Evolutionary conservation across 2,888 invertebrate genomes (phyloP).

Genomic region (Blomia tropicalis): DNA sequence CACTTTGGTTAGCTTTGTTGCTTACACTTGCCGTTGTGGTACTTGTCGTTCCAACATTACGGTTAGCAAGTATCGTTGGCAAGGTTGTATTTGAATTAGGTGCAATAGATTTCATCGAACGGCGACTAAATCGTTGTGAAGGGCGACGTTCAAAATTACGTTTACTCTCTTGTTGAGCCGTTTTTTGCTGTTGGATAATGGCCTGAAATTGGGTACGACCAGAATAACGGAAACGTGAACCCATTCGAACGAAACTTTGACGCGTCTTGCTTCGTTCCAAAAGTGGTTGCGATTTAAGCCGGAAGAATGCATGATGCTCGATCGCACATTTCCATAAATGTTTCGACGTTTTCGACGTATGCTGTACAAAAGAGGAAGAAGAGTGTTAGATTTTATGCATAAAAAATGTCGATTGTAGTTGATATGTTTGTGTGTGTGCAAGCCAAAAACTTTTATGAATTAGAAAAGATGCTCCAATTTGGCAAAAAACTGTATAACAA

Average conservation of each 20-base stretch:
- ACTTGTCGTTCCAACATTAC: neutral
- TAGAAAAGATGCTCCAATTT: neutral
- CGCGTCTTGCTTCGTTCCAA: constrained; percentile 65
- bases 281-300: constrained; percentile 46
- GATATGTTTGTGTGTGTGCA: neutral
- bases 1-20: neutral
- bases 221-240: constrained; percentile 74
- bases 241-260: constrained; percentile 96
- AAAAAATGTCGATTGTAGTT: neutral
- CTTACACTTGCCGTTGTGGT: neutral
- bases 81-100: neutral
- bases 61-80: neutral
- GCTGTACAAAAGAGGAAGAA: constrained; percentile 32
- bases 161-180: constrained; percentile 67
- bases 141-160: constrained; percentile 70
- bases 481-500: no score
- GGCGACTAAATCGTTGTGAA: constrained; percentile 82
- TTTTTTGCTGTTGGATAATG: constrained; percentile 50
- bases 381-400: neutral
- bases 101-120: constrained; percentile 46
- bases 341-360: constrained; percentile 95
- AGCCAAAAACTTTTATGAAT: neutral
- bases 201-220: constrained; percentile 90
- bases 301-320: constrained; percentile 97
- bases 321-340: constrained; percentile 99